phyloP scores from a whole-genome alignment of 2,797 vertebrate genomes.

The Paedocypris micromegethes region DNA sequence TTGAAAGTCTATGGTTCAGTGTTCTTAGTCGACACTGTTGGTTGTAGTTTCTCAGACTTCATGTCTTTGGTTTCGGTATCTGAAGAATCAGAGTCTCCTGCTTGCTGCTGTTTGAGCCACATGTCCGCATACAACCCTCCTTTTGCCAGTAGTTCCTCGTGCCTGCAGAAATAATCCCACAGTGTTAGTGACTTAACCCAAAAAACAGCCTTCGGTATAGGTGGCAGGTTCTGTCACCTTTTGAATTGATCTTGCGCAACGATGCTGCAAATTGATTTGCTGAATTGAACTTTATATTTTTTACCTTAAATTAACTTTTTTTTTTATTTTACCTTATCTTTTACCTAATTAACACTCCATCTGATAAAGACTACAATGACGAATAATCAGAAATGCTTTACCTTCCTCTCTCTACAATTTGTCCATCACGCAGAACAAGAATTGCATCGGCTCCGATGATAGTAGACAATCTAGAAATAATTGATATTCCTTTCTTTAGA shows the following conservation, averaged over 20 bases:
- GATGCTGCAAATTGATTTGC: no score
- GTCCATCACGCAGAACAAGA: conserved; percentile 81
- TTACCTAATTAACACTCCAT: no score
- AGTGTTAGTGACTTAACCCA: no score
- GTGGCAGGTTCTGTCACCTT: no score
- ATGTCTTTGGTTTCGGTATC: conserved; percentile 76
- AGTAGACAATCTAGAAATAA: conserved; percentile 79
- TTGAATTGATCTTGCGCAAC: no score
- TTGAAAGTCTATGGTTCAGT: no score
- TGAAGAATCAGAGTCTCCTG: conserved; percentile 65
- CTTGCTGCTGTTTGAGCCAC: conserved; percentile 85
- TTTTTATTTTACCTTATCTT: no score
- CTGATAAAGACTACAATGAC: no score
- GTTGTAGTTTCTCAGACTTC: conserved; percentile 74
- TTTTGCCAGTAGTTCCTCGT: conserved; percentile 81
- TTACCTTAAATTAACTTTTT: conserved; percentile 41
- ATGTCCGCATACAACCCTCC: conserved; percentile 82
- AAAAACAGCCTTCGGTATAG: no score
- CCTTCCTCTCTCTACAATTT: conserved; percentile 82
- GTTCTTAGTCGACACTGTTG: conserved; percentile 44
- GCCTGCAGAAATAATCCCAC: conserved; percentile 59
- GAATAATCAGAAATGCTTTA: conserved; percentile 44
- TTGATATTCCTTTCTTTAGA: no score
- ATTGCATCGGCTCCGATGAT: conserved; percentile 90
- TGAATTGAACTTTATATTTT: neutral